Conservation (phyloP, 1,140 invertebrate species). For the Trichonephila clavipes region DNA sequence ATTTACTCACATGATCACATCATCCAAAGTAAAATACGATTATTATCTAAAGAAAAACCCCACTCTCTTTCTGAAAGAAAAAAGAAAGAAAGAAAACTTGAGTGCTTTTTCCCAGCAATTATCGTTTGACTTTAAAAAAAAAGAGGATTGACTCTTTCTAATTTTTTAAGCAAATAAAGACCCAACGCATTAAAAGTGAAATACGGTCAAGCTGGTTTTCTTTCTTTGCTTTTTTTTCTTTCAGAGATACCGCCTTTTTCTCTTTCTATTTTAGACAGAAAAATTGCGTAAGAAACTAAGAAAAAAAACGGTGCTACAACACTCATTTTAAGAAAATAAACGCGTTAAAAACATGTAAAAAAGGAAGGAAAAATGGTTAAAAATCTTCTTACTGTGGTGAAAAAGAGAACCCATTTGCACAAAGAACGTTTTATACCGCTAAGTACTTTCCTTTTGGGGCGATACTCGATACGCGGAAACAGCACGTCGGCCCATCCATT, state of each 20-base stretch:
- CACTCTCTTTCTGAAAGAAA: background rate
- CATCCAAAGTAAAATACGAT: conserved; percentile 46
- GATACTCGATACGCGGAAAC: conserved; percentile 59
- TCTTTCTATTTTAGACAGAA: background rate
- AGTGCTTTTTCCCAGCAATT: conserved; percentile 4
- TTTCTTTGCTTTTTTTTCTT: background rate
- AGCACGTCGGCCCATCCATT: conserved; percentile 57
- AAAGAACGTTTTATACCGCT: conserved; percentile 32
- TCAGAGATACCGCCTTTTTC: background rate
- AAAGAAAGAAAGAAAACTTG: background rate
- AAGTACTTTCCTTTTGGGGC: background rate
- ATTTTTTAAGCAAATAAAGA: conserved; percentile 45
- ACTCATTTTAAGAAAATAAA: conserved; percentile 63
- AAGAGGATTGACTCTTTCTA: background rate
- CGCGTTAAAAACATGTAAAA: conserved; percentile 46
- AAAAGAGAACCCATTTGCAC: conserved; percentile 63
- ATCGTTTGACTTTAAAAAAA: background rate
- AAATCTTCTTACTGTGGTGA: conserved; percentile 34
- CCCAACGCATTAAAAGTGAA: conserved; percentile 22
- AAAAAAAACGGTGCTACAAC: background rate
- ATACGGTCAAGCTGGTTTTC: background rate
- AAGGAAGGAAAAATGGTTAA: conserved; percentile 22
- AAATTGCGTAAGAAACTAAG: background rate
- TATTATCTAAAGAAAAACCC: background rate
- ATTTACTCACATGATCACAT: background rate